These are phyloP conservation scores for Dioctria linearis DNA, from an alignment of 2,888 invertebrate genomes.

Conservation along the genomic window DNA sequence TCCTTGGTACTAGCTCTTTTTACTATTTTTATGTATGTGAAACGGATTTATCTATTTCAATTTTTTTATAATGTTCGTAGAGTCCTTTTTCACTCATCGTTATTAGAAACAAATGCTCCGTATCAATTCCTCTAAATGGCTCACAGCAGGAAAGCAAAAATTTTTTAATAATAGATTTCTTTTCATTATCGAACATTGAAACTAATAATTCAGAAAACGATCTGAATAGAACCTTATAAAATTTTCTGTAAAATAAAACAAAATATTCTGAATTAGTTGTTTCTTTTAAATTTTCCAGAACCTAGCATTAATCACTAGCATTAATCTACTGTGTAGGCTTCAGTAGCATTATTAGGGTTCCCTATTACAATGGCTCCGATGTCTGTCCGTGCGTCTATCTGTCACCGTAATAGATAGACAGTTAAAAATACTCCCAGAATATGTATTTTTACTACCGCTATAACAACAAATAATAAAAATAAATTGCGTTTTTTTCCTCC, in stretches of 20 bases:
- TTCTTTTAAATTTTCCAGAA: neutral
- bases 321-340: neutral
- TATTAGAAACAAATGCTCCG: too few relatives aligned
- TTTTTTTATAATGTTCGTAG: neutral
- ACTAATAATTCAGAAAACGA: neutral
- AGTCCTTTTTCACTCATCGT: neutral
- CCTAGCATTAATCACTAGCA: neutral
- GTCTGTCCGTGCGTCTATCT: too few relatives aligned
- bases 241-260: neutral
- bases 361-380: too few relatives aligned
- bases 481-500: too few relatives aligned
- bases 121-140: too few relatives aligned
- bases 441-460: too few relatives aligned
- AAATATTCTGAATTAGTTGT: neutral
- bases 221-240: neutral
- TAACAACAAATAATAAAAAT: too few relatives aligned
- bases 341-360: neutral
- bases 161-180: neutral
- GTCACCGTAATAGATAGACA: too few relatives aligned
- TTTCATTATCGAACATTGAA: neutral
- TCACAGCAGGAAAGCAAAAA: too few relatives aligned
- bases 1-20: constrained; percentile 25
- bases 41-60: neutral
- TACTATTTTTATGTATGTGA: neutral
- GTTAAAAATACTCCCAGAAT: too few relatives aligned